Base-by-base conservation (phyloP, 2,888 invertebrate species). In the Drosophila formosana region DNA sequence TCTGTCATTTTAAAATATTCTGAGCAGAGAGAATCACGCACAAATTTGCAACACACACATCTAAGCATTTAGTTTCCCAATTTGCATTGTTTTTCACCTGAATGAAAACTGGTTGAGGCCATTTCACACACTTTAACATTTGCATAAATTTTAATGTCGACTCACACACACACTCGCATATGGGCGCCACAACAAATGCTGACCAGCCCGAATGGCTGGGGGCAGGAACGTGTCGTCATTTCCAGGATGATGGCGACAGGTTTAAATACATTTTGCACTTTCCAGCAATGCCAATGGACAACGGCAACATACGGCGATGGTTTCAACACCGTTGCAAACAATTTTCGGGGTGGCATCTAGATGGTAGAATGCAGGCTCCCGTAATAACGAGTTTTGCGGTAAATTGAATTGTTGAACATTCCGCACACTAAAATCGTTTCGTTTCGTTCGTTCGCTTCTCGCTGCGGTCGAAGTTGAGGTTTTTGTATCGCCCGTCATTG, bases 401-500 rank as follows among this genome's bases (percentile, higher is more conserved):
- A 88, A 89, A 85, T 85, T 85, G 87, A 89, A 88, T 88, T 85
- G 90, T 86, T 88, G 78, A 75, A 87, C 84, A 80, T 88, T 68
- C 78, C 73, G 49, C 58, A 76, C 71, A 18, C 46, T 61, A 62
- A 75, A 79, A 74, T 74, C 68, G 64, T 79, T 75, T 43, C 58
- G 51, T 70, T 49, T 67, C 32, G 32, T 32, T 46, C 57, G 53
- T 67, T 52, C 68, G 65, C 60, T 65, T 26, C 47, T 51, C 64
- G 65, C 65, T 74, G 75, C 57, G 66, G 75, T 70, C 61, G 45
- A 53, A 11, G 28, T 41, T 53, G 26, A 23, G 34, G 37, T 37
- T 51, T 51, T 18, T 28, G 34, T 51, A 37, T 11, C 13, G 34
- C 25, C 25, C 45, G 30, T 18, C 18, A 18, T 18, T 18, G 30